phyloP scores from a whole-genome alignment of 1,140 invertebrate species.

The Bombus superbus region DNA sequence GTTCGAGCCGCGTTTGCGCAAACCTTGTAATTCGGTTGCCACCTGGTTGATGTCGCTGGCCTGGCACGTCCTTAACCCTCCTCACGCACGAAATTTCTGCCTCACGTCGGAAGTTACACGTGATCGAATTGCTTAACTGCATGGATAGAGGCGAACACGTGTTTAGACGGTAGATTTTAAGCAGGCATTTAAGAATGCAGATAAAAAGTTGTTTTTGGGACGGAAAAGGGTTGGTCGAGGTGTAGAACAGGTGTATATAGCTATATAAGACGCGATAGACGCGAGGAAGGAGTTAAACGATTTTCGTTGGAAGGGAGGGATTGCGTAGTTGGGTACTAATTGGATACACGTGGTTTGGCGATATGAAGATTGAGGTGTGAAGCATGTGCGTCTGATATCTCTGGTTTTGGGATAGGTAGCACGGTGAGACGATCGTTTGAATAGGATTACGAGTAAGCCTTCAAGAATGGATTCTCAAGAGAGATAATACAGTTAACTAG shows the following conservation, averaged over 20 bases:
- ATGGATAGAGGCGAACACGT: neutral
- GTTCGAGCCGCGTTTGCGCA: constrained; percentile 10
- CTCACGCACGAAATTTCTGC: constrained; percentile 42
- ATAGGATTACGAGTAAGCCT: neutral
- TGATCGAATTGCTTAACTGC: constrained; percentile 1
- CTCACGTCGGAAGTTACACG: neutral
- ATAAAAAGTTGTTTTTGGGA: neutral
- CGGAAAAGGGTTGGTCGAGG: too few relatives aligned
- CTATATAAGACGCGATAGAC: neutral
- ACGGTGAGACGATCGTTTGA: neutral
- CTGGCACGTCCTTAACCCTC: constrained; percentile 24
- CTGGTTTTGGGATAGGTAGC: neutral
- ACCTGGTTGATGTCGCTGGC: constrained; percentile 58
- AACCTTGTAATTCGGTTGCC: constrained; percentile 52
- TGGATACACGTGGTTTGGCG: neutral
- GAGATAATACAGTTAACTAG: neutral
- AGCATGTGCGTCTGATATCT: neutral
- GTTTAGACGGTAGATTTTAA: neutral
- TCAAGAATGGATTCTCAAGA: neutral
- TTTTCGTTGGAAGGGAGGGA: neutral
- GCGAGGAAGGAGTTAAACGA: neutral
- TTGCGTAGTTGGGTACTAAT: neutral
- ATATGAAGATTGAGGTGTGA: neutral
- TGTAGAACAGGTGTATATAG: neutral
- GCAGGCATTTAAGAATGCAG: neutral